phyloP scores from a whole-genome alignment of 2,888 invertebrate species.

The Mythimna ferrago region DNA sequence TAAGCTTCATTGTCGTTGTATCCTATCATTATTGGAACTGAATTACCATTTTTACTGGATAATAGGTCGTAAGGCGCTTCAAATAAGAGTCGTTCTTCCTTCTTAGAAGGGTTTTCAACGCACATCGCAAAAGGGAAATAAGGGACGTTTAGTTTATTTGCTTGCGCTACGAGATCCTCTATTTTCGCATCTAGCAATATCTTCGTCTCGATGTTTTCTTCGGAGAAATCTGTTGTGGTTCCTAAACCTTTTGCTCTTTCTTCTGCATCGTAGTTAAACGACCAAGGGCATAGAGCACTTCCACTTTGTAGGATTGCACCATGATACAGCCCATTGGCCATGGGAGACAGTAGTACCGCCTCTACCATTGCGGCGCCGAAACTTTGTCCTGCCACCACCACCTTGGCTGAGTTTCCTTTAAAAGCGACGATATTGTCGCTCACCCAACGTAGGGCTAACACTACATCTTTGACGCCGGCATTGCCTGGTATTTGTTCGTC shows the following conservation, averaged over 20 bases:
- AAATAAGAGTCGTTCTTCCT: conserved; percentile 78
- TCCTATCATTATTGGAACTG: conserved; percentile 83
- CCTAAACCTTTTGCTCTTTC: conserved; percentile 73
- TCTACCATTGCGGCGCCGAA: conserved; percentile 85
- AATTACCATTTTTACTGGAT: conserved; percentile 65
- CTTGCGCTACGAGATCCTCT: conserved; percentile 71
- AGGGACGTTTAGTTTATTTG: conserved; percentile 73
- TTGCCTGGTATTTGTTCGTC: conserved; percentile 83
- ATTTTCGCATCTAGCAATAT: conserved; percentile 66
- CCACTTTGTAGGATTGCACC: conserved; percentile 86
- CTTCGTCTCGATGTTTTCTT: conserved; percentile 54
- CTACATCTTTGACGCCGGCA: conserved; percentile 82
- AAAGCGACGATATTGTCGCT: conserved; percentile 86
- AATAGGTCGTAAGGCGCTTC: conserved; percentile 77
- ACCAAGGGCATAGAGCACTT: conserved; percentile 81
- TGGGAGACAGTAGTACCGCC: conserved; percentile 75
- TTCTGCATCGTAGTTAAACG: conserved; percentile 82
- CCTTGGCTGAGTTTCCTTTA: conserved; percentile 80
- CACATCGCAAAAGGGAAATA: conserved; percentile 85
- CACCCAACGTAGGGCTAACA: conserved; percentile 83
- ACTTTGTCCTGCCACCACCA: conserved; percentile 82
- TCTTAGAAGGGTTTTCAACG: conserved; percentile 75
- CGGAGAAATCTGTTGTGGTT: conserved; percentile 59
- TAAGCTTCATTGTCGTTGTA: conserved; percentile 84
- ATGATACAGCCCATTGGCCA: conserved; percentile 78